phyloP scores from a whole-genome alignment of 2,113 vertebrate species.

The Empidonax alnorum region DNA sequence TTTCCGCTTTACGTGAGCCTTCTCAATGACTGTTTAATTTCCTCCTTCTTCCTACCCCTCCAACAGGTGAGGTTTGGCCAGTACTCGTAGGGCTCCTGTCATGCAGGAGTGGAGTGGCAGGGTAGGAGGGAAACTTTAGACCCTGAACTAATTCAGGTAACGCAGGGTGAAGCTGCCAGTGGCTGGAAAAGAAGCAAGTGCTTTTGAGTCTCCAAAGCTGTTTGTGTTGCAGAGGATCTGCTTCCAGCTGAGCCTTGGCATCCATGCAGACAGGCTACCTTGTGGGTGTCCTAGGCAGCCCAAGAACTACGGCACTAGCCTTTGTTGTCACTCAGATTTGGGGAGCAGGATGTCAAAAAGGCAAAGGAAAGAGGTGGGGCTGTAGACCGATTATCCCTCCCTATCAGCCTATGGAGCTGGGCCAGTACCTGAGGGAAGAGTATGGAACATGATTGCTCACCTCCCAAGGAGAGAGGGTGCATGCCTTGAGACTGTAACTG shows the following conservation, averaged over 20 bases:
- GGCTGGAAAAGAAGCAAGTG: not conserved
- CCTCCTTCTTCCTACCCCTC: not conserved
- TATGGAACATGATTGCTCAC: constrained; percentile 25
- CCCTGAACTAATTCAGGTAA: not conserved
- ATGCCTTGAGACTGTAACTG: constrained; percentile 55
- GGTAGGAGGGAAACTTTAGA: not conserved
- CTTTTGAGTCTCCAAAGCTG: not conserved
- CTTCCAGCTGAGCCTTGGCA: constrained; percentile 24
- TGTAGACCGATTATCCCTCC: constrained; percentile 28
- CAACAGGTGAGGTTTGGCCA: not conserved
- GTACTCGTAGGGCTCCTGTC: not conserved
- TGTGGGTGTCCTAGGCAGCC: constrained; percentile 56
- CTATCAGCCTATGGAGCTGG: constrained; percentile 39
- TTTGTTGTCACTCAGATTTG: constrained; percentile 53
- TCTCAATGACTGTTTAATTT: not conserved
- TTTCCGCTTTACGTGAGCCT: not conserved
- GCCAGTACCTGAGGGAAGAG: constrained; percentile 63
- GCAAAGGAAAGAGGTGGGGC: constrained; percentile 46
- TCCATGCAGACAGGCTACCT: constrained; percentile 26
- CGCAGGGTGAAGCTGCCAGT: not conserved
- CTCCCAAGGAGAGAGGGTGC: constrained; percentile 58
- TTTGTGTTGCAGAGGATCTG: not conserved
- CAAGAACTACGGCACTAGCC: not conserved
- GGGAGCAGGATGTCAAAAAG: constrained; percentile 57
- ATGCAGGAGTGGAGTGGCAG: not conserved